Evolutionary conservation across 2,888 invertebrate genomes (phyloP).

Genomic region (Troilus luridus): DNA sequence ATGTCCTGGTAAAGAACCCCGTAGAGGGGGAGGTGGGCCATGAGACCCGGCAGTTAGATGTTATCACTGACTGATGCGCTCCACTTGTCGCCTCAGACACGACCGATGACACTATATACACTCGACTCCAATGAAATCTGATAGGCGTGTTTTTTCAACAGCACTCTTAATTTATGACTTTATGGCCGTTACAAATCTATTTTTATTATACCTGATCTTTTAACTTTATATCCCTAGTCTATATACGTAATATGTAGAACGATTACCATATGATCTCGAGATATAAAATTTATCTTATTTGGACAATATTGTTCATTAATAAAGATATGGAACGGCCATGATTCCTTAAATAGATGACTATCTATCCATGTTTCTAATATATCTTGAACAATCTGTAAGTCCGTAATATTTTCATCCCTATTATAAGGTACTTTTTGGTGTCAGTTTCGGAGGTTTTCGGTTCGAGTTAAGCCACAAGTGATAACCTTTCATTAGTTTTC

Average conservation of each 20-base stretch:
- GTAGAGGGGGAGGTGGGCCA: neutral
- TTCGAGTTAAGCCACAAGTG: too few species aligned
- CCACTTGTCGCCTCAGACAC: conserved; percentile 32
- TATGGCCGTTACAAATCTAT: conserved; percentile 27
- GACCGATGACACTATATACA: conserved; percentile 13
- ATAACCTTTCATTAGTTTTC: too few species aligned
- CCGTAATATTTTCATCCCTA: too few species aligned
- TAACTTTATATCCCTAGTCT: neutral
- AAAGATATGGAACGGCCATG: too few species aligned
- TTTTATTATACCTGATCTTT: conserved; percentile 17
- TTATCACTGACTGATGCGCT: conserved; percentile 28
- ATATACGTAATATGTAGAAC: neutral
- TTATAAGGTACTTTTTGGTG: too few species aligned
- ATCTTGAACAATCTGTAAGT: too few species aligned
- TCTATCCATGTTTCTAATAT: too few species aligned
- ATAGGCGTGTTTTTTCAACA: conserved; percentile 27
- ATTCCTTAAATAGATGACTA: too few species aligned
- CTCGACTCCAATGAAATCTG: conserved; percentile 45
- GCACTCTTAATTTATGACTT: conserved; percentile 4
- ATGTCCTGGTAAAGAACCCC: neutral
- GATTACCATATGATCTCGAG: too few species aligned
- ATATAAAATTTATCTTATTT: too few species aligned
- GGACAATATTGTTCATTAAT: too few species aligned
- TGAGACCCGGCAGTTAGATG: conserved; percentile 7
- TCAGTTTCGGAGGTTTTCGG: too few species aligned